Base-by-base conservation (phyloP, 1,140 invertebrate species). In the Drosophila mojavensis region DNA sequence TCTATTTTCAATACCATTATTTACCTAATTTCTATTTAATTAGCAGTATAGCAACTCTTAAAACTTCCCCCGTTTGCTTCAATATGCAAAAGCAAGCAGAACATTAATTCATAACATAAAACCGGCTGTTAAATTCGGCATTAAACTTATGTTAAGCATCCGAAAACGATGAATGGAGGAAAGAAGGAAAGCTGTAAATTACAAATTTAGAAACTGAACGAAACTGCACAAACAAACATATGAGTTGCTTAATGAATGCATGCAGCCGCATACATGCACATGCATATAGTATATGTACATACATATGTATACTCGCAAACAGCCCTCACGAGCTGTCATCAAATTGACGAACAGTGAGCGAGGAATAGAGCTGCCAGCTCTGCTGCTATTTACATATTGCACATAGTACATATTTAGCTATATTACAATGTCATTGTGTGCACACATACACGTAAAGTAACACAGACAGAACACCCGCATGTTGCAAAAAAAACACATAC, bases 341-440 rank as follows among this genome's bases (percentile, higher is more conserved):
- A 72, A 66, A 47, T 55, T 73, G 70, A 73, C 56, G 64, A 73
- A 66, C 62, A 67, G 43, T 5, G 67, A 39, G 36, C 33, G 9
- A 51, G 20, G 47, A 61, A 45, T 41, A 33, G 58, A 60, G 58
- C 33, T 30, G 13, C 20, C 20, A 58, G 55, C 36, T 39, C 33
- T 20, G 36, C 36, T 68, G 55, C 55, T 59, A 67, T 66, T 70
- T 70, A 64, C 68, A 71, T 48, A 33, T 13, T 63, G 28, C 20
- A 24, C 20, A 17, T 17, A 17, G 17, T 33, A 55, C 45, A 66
- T 45, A 72, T 73, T 84, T 77, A 63, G 48, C 54, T 43, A 64
- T 56, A 71, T 71, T 62, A 78, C 73, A 76, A 55, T 63, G 71
- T 67, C 69, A 67, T 72, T 69, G 20, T 69, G 30, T 56, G 28